Conservation (phyloP, 1,140 invertebrate species). For the Halictus rubicundus region DNA sequence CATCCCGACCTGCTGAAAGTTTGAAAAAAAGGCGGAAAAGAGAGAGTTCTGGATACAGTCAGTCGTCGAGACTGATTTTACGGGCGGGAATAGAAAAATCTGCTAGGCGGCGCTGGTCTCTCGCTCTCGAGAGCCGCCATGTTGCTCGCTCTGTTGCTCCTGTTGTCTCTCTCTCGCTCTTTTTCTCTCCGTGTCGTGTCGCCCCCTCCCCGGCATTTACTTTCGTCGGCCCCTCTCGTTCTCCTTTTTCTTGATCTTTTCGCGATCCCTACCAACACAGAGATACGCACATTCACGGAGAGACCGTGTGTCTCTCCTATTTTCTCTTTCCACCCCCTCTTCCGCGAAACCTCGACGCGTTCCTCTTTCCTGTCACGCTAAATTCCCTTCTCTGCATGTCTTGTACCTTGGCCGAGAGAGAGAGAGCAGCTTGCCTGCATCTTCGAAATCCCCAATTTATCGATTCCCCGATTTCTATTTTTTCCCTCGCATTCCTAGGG, state of each 20-base stretch:
- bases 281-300: too few relatives aligned
- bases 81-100: slow-evolving; percentile 76
- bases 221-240: slow-evolving; percentile 34
- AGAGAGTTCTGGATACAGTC: not conserved
- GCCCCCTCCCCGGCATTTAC: slow-evolving; percentile 16
- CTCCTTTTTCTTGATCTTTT: slow-evolving; percentile 51
- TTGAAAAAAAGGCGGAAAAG: not conserved
- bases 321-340: slow-evolving; percentile 30
- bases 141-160: slow-evolving; percentile 70
- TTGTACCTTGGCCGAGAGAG: not conserved
- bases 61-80: slow-evolving; percentile 34
- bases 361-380: slow-evolving; percentile 30
- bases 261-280: slow-evolving; percentile 43
- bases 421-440: not conserved
- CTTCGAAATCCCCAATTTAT: slow-evolving; percentile 5
- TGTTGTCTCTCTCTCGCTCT: slow-evolving; percentile 65
- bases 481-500: too few relatives aligned
- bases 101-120: slow-evolving; percentile 74
- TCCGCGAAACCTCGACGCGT: slow-evolving; percentile 17
- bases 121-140: slow-evolving; percentile 67
- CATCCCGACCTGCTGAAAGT: too few relatives aligned
- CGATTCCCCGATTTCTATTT: not conserved
- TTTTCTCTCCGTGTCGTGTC: slow-evolving; percentile 26
- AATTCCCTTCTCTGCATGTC: slow-evolving; percentile 9
- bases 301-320: slow-evolving; percentile 37